These are phyloP conservation scores for Podarcis muralis DNA, from an alignment of 2,113 vertebrate genomes.

Conservation along the genomic window DNA sequence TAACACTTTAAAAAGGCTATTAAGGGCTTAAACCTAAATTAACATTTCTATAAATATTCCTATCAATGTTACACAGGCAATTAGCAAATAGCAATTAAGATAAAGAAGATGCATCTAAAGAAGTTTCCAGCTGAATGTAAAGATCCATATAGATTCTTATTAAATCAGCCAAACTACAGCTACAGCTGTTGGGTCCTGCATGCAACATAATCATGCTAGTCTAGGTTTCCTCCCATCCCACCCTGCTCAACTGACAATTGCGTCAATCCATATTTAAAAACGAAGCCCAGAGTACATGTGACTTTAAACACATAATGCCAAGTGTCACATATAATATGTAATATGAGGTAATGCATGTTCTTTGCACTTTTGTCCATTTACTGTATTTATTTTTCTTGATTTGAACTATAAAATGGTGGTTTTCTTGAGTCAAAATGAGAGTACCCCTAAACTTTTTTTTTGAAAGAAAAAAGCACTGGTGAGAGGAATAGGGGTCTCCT, in stretches of 20 bases:
- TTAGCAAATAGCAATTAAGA: conserved; percentile 16
- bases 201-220: background rate
- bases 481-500: too few relatives aligned
- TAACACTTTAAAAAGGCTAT: background rate
- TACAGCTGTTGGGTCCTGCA: background rate
- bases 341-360: too few relatives aligned
- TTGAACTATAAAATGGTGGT: too few relatives aligned
- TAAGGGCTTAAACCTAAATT: background rate
- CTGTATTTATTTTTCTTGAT: too few relatives aligned
- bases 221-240: background rate
- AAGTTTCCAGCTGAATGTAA: background rate
- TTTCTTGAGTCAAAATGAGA: too few relatives aligned
- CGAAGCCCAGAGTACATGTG: background rate
- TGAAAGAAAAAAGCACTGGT: too few relatives aligned
- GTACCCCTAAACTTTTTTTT: too few relatives aligned
- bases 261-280: background rate
- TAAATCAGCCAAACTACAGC: background rate
- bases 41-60: background rate
- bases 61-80: background rate
- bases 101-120: conserved; percentile 1
- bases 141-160: background rate
- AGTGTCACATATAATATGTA: background rate
- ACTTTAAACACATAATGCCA: background rate
- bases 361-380: too few relatives aligned
- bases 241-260: background rate